Percentiles rank a stretch among this genome's conserved stretches.
Evolutionary conservation across 2,888 invertebrate species (phyloP).

Genomic region (Biston betularia): DNA sequence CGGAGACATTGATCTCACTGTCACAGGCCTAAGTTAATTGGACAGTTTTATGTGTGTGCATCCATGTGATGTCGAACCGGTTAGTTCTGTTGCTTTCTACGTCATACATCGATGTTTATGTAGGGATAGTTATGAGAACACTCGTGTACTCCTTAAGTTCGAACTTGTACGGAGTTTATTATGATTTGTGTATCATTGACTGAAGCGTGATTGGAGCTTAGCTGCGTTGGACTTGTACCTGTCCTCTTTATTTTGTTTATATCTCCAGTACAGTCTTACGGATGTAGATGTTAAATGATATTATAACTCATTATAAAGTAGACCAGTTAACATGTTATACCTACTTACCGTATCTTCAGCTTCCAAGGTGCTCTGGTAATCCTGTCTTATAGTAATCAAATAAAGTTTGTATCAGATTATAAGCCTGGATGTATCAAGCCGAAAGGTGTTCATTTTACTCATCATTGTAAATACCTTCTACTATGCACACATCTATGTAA

Average conservation of each 20-base stretch:
- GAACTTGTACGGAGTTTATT: constrained; percentile 71
- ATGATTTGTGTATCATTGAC: constrained; percentile 79
- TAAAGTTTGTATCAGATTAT: no score
- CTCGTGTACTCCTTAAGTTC: constrained; percentile 64
- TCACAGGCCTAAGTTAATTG: constrained; percentile 79
- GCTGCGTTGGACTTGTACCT: constrained; percentile 62
- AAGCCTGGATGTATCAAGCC: no score
- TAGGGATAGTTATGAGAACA: constrained; percentile 68
- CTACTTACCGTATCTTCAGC: constrained; percentile 19
- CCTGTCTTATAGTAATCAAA: constrained; percentile 1
- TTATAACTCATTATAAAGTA: constrained; percentile 31
- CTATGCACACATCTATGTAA: no score
- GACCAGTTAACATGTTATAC: constrained; percentile 22
- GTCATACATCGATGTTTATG: constrained; percentile 75
- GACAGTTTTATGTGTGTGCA: constrained; percentile 75
- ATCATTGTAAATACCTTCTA: no score
- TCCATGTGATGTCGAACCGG: constrained; percentile 79
- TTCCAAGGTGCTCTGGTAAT: constrained; percentile 9
- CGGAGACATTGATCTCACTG: constrained; percentile 70
- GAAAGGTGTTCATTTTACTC: no score
- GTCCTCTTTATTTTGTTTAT: constrained; percentile 67
- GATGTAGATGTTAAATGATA: constrained; percentile 43
- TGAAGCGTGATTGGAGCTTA: constrained; percentile 74
- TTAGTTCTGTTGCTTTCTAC: constrained; percentile 77
- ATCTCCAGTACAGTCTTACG: constrained; percentile 53